Percentiles rank a stretch among this genome's conserved stretches.
These are phyloP conservation scores for Pteria penguin DNA, from an alignment of 2,888 invertebrate genomes.

Conservation along the genomic window DNA sequence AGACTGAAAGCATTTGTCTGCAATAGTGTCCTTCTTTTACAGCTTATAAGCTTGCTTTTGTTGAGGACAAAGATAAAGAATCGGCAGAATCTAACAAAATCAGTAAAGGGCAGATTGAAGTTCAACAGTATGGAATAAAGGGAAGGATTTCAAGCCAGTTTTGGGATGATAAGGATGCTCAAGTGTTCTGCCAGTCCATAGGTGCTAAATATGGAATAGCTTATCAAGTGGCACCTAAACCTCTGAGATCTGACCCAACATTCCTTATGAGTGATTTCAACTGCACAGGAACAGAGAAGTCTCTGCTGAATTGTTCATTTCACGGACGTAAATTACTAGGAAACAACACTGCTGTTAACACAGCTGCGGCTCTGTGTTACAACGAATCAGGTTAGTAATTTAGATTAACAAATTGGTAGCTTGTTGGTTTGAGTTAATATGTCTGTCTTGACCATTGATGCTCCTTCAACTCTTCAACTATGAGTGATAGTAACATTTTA, in stretches of 20 bases:
- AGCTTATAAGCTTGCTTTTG: conserved; percentile 13
- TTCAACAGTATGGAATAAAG: conserved; percentile 70
- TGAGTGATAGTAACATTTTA: too few species aligned
- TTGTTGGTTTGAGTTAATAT: too few species aligned
- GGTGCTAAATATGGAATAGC: conserved; percentile 64
- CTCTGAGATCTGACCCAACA: conserved; percentile 55
- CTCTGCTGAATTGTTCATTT: conserved; percentile 61
- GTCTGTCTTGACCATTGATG: too few species aligned
- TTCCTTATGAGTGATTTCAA: conserved; percentile 65
- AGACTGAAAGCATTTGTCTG: too few species aligned
- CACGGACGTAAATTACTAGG: conserved; percentile 55
- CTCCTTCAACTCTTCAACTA: too few species aligned
- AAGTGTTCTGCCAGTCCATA: conserved; percentile 64
- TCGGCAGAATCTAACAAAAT: not conserved
- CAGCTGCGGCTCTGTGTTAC: conserved; percentile 69
- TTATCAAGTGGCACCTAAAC: conserved; percentile 59
- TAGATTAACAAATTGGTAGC: not conserved
- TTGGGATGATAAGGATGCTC: conserved; percentile 70
- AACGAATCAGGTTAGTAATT: conserved; percentile 57
- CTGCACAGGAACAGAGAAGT: conserved; percentile 65
- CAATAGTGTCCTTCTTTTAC: too few species aligned
- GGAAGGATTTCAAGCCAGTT: conserved; percentile 80
- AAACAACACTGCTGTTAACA: conserved; percentile 58
- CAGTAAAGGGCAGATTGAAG: conserved; percentile 47
- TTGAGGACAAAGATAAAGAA: not conserved